Evolutionary conservation across 2,888 invertebrate species (phyloP).

Genomic region (Zaprionus lineosus): DNA sequence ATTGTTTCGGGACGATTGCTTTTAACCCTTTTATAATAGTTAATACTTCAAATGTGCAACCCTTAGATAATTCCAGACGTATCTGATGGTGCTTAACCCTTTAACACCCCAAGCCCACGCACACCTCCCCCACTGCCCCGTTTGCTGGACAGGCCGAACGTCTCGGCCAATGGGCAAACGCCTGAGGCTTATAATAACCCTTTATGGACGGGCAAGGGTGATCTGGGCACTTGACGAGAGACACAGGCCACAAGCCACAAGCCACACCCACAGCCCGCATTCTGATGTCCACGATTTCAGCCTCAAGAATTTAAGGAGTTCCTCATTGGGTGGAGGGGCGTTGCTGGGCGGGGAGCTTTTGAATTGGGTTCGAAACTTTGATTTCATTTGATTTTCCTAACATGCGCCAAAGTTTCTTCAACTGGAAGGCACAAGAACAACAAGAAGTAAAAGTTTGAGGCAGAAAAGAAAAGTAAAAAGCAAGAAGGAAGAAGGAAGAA

Average conservation of each 20-base stretch:
- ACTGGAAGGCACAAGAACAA: slow-evolving; percentile 61
- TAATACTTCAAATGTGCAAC: too few species aligned
- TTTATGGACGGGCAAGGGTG: slow-evolving; percentile 29
- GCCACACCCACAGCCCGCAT: slow-evolving; percentile 32
- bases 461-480: too few species aligned
- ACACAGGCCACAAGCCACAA: neutral
- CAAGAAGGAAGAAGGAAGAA: too few species aligned
- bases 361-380: slow-evolving; percentile 57
- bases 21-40: slow-evolving; percentile 54
- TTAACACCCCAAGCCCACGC: slow-evolving; percentile 24
- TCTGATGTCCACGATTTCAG: slow-evolving; percentile 7
- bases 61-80: too few species aligned
- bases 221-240: slow-evolving; percentile 1
- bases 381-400: slow-evolving; percentile 67
- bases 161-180: slow-evolving; percentile 38
- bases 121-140: slow-evolving; percentile 24
- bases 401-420: slow-evolving; percentile 78
- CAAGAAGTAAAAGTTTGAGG: slow-evolving; percentile 2
- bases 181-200: slow-evolving; percentile 30
- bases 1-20: slow-evolving; percentile 37
- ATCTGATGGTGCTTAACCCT: slow-evolving; percentile 57
- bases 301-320: slow-evolving; percentile 10
- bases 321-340: neutral
- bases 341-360: too few species aligned
- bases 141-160: slow-evolving; percentile 32